Conservation (phyloP, 2,888 invertebrate species). For the Hypomecis atomaria region DNA sequence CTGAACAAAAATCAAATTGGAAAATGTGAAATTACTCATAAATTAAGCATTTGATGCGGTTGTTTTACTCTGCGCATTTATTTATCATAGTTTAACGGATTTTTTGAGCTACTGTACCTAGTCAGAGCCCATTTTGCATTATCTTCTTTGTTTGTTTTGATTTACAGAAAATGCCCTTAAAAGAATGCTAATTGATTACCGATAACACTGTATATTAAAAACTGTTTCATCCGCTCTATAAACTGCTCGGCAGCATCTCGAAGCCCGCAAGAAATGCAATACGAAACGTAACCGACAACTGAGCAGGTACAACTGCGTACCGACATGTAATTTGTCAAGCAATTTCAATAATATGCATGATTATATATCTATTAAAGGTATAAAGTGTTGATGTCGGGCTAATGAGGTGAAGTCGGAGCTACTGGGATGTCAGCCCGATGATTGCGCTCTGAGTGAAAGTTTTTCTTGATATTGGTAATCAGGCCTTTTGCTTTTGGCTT, state of each 20-base stretch:
- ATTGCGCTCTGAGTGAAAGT: conserved; percentile 63
- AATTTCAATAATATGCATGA: conserved; percentile 83
- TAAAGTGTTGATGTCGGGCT: conserved; percentile 80
- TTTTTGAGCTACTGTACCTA: too few species aligned
- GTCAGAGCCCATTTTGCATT: too few species aligned
- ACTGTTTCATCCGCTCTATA: conserved; percentile 55
- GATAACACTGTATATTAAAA: background rate
- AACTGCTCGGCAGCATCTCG: conserved; percentile 54
- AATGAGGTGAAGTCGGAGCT: conserved; percentile 69
- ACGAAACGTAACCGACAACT: conserved; percentile 77
- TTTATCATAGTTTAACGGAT: too few species aligned
- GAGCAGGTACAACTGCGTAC: conserved; percentile 75
- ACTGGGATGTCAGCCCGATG: conserved; percentile 52
- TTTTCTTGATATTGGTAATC: conserved; percentile 28
- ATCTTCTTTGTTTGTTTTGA: too few species aligned
- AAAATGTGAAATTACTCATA: too few species aligned
- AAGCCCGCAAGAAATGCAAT: conserved; percentile 73
- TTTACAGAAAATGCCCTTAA: too few species aligned
- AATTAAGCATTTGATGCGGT: too few species aligned
- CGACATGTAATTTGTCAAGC: conserved; percentile 81
- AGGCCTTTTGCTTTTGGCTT: background rate
- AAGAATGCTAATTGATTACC: too few species aligned
- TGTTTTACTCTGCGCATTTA: too few species aligned
- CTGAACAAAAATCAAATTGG: too few species aligned
- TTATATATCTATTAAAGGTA: conserved; percentile 82